Base-by-base conservation (phyloP, 2,113 vertebrate genomes). In the Glaucomys volans region DNA sequence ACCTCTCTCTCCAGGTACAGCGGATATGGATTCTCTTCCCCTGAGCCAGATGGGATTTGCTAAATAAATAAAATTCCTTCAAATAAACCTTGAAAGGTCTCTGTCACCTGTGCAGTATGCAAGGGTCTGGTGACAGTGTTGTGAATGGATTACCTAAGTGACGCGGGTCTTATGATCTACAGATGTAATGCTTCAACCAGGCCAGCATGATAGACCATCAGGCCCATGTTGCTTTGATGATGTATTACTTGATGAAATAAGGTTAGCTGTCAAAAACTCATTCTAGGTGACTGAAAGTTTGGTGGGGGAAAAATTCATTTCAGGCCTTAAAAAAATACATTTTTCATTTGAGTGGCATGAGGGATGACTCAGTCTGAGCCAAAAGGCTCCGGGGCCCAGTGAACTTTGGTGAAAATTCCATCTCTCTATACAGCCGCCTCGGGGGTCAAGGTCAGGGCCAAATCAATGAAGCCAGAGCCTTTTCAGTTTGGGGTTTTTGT, bases 191-290 rank as follows among this genome's bases (percentile, higher is more conserved):
- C 94, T 98, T 98, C 95, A 95, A 92, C 93, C 86, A 37, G 44
- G 18, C 67, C 13, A 9, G 40, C 28, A 79, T 89, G 96, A 97
- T 94, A 83, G 83, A 83, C 94, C n/a, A 64, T 52, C 47, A 47
- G 85, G 54, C 40, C 64, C 52, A 74, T 67, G 94, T 84, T 90
- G 88, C 87, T 98, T 95, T 95, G 72, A 82, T 97, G 97, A 97
- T 91, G 17, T 86, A 98, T 97, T 75, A 81, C 75, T 97, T 92
- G 95, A 62, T 97, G 88, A 97, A 97, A 97, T 94, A 96, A 96
- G 94, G 91, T 94, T 97, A 97, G 89, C 94, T 98, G 94, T 93
- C 97, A 97, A 95, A 98, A 97, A 76, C 93, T 92, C 67, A 83
- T 96, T 96, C 62, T 54, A 18, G 76, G 35, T 77, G 50, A 79